These are phyloP conservation scores for Halocaridina rubra DNA, from an alignment of 2,888 invertebrate species.

Conservation along the genomic window DNA sequence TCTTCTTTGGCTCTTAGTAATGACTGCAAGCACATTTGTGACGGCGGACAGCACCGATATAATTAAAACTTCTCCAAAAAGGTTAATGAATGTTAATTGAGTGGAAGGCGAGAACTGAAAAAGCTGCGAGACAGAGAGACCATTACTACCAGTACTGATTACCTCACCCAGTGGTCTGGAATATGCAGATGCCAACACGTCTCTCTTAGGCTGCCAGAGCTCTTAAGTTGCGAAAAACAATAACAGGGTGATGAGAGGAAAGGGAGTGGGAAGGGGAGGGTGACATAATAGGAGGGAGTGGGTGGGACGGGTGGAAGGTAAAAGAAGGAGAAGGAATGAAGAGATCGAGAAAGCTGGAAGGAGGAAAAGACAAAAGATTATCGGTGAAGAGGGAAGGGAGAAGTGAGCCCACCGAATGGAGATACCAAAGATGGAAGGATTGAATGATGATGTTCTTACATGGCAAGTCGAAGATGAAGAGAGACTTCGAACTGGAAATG, in stretches of 20 bases:
- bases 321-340: not conserved
- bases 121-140: not conserved
- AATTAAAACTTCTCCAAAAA: not conserved
- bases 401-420: too few relatives aligned
- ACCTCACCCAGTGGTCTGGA: not conserved
- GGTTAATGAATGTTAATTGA: conserved; percentile 7
- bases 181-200: conserved; percentile 54
- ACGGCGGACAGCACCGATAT: not conserved
- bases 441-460: too few relatives aligned
- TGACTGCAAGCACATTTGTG: not conserved
- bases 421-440: too few relatives aligned
- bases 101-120: not conserved
- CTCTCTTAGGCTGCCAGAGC: not conserved
- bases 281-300: not conserved
- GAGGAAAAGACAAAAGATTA: not conserved
- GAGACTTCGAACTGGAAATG: too few relatives aligned
- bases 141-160: not conserved
- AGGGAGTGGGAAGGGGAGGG: not conserved
- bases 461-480: too few relatives aligned
- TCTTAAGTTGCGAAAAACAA: conserved; percentile 52
- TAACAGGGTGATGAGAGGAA: conserved; percentile 54
- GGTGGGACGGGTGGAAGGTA: not conserved
- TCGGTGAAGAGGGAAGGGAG: too few relatives aligned
- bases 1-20: too few relatives aligned
- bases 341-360: not conserved